Evolutionary conservation across 2,797 vertebrate species (phyloP), one percentile per base, ranked within the genome.

Genomic region (Onychomys torridus): DNA sequence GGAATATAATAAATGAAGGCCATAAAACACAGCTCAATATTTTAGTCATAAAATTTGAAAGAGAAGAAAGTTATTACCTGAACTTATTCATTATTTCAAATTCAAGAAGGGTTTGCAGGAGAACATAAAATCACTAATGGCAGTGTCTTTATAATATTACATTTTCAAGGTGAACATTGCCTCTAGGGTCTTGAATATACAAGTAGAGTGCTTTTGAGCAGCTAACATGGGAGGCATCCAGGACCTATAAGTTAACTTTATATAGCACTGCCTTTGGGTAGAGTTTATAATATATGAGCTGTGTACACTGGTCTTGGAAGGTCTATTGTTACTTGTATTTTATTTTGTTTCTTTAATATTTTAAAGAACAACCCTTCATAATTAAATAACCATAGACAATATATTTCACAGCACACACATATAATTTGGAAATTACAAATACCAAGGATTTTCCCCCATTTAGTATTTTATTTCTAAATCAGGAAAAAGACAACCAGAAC

Each of bases 1-100:
- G 93, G 89, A 96, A 94, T 85, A 85, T 97, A 82, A 92, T 94
- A 96, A 94, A 96, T 92, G 0, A 3, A 97, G 55, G 67, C 88
- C 37, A 94, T 89, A 96, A 98, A 98, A 94, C 25, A 96, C 90
- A 83, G 59, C 52, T 94, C 76, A 55, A 96, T 95, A 97, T 96
- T 97, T 97, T 88, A 95, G 89, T 75, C 94, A 94, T 97, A 95
- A 98, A 97, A 98, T 78, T 92, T 97, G 91, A 97, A 98, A 96
- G 86, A 97, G 89, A 88, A 67, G 75, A 95, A 97, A 97, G 94
- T 95, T 97, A 89, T 94, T 96, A 90, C 40, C 90, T 91, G 69
- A 94, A 94, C 13, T 85, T 97, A 88, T 55, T 91, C 94, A 96
- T 97, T 97, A 97, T 93, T 97, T 97, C 93, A 95, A 93, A 96